Evolutionary conservation across 1,140 invertebrate species (phyloP), one percentile per base, ranked within the genome.

Genomic region (Trachelipus rathkii): DNA sequence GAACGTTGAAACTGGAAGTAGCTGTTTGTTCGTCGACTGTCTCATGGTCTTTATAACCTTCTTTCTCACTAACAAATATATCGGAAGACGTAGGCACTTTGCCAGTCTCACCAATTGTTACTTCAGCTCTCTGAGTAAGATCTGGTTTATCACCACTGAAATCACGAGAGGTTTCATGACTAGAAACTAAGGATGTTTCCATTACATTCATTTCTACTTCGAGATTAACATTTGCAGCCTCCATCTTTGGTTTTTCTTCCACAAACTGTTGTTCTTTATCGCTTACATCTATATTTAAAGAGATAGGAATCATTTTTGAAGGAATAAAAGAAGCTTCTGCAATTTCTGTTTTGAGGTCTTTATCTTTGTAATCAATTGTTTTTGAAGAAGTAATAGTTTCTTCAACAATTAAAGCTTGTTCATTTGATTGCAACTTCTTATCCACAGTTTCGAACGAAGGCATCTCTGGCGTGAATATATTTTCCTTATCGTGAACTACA

Each of bases 1-100:
- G 88, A 19, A 87, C 85, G 21, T 88, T 87, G 46, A 93, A 81
- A 77, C 86, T 86, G 19, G 87, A 85, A 73, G 85, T 86, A 8
- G 89, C 89, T 66, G 78, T 82, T 44, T 82, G 77, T 21, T 71
- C 46, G 50, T 79, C 74, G 9, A 83, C 82, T 44, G 81, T 73
- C 77, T 84, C 85, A 19, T 83, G 84, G 21, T 78, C 71, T 81
- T 86, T 69, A n/a, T 60, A 72, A 23, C 75, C 77, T 72, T 81
- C 79, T 15, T 75, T 73, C 44, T 78, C 77, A 76, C 67, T 76
- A 69, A 75, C 73, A 15, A 78, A 5, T 3, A 78, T 71, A 71
- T 74, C 77, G 23, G 77, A 78, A 21, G 74, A 73, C 21, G 76
- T 43, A 67, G 77, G 71, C 24, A 78, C 74, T 69, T 72, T 78